Evolutionary conservation across 2,797 vertebrate species (phyloP), one percentile per base, ranked within the genome.

Genomic region (Syngnathus rostellatus): DNA sequence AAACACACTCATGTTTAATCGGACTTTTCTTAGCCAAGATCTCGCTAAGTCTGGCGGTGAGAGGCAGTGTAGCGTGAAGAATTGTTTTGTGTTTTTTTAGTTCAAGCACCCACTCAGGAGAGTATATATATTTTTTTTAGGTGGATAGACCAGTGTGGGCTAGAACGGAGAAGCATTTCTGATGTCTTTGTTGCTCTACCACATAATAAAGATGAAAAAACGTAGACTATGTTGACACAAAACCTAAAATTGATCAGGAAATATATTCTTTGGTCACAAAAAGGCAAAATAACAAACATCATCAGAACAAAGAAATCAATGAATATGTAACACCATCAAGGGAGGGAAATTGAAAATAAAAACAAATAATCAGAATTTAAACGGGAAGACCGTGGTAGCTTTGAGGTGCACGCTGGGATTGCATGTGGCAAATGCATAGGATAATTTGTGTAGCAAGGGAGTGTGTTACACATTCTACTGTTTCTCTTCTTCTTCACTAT

Each of bases 221-320:
- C 67, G 40, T 45, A 71, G 21, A 83, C 66, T 21, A 63, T 73
- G 77, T 72, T 79, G 85, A 89, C 68, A 71, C 84, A 80, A 67
- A 83, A 82, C 60, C 41, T 23, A 62, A 62, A 43, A 45, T 45
- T 62, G 70, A 64, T 71, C 69, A 57, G 66, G 78, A 48, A 79
- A 83, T 61, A 77, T 84, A 87, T 81, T 95, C 93, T 97, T 96
- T 97, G 94, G 94, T 96, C 94, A 95, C 93, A 90, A 91, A 45
- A 92, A 92, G 87, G 88, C 81, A 83, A 90, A 85, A 67, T 6
- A 51, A 10, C 50, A 51, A 51, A 51, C 17, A 51, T n/a, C 8
- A 3, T 51, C 50, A 51, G 50, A 51, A 51, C 50, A 51, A 48
- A 51, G 68, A 59, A 84, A 71, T 68, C 31, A 63, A 67, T 69